Base-by-base conservation (phyloP, 2,113 vertebrate species). In the Cisticola juncidis region DNA sequence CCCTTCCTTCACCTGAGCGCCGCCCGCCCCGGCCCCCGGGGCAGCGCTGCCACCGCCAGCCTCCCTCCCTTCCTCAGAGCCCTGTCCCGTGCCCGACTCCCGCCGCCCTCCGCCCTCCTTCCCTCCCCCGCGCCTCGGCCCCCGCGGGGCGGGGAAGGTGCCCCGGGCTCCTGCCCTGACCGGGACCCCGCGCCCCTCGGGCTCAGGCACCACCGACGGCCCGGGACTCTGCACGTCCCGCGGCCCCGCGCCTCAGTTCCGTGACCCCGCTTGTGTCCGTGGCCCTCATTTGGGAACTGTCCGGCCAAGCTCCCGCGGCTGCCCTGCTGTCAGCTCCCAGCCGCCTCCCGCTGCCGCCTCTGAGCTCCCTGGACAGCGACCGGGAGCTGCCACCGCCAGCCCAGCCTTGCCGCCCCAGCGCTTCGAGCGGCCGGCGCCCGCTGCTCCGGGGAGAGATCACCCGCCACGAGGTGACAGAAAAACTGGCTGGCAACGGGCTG, bases 1-100 rank as follows among this genome's bases (percentile, higher is more conserved):
- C 53, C 68, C 77, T 65, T 33, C 62, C 69, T 77, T 66, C 85
- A 88, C 91, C 91, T 92, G 85, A 83, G 91, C 91, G 54, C 91
- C 80, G 68, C 86, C 79, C 58, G 77, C 84, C 80, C 31, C 60
- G 66, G 64, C 51, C 57, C 36, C 36, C 31, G 33, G 73, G 68
- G 51, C 87, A 48, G 71, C 45, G 12, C 51, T n/a, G 17, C 28
- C 18, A 29, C 38, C 11, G n/a, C 36, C 65, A 56, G 50, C 69
- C 51, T 72, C 16, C 47, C 42, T 33, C 35, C 13, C 11, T 47
- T 26, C 35, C 77, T 14, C 61, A 44, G 60, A 61, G 50, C 31
- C 74, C 69, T 86, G 86, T 50, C 65, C 84, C 65, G 53, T n/a
- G 33, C 38, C 51, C 51, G 51, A 29, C 28, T 54, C 51, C 68